These are phyloP conservation scores for Pseudopleuronectes americanus DNA, from an alignment of 2,797 vertebrate genomes.

Conservation along the genomic window DNA sequence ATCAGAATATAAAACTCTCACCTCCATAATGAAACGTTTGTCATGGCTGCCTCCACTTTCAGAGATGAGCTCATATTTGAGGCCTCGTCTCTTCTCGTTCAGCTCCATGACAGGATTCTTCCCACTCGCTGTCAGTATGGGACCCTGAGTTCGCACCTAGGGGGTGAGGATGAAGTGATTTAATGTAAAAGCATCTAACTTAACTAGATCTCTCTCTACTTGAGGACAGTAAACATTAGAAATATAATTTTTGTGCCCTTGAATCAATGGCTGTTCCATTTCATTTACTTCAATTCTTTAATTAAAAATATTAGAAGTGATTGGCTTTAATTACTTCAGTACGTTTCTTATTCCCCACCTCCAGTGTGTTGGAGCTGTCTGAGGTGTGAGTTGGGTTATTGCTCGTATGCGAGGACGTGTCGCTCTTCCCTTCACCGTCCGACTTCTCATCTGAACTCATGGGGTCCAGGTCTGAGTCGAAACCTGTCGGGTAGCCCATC, in stretches of 20 bases:
- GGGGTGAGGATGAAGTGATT: slow-evolving; percentile 13
- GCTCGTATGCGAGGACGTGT: slow-evolving; percentile 94
- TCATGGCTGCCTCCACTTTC: slow-evolving; percentile 99
- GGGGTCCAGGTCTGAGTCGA: slow-evolving; percentile 96
- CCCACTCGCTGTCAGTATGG: slow-evolving; percentile 97
- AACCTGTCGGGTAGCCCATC: slow-evolving; percentile 98
- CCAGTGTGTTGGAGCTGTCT: slow-evolving; percentile 95
- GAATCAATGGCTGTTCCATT: not conserved
- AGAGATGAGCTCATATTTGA: slow-evolving; percentile 98
- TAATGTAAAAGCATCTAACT: not conserved
- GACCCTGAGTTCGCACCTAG: slow-evolving; percentile 99
- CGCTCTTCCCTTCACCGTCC: slow-evolving; percentile 96
- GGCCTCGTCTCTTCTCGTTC: slow-evolving; percentile 96
- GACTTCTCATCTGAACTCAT: slow-evolving; percentile 99
- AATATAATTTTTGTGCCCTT: too few species aligned
- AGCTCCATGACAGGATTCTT: slow-evolving; percentile 99
- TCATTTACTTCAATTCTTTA: not conserved
- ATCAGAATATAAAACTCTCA: slow-evolving; percentile 60
- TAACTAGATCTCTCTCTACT: too few species aligned
- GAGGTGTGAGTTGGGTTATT: slow-evolving; percentile 95
- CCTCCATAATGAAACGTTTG: slow-evolving; percentile 99
- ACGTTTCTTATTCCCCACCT: slow-evolving; percentile 79
- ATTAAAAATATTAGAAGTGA: too few species aligned
- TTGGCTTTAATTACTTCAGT: not conserved
- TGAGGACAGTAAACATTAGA: not conserved